phyloP scores from a whole-genome alignment of 2,113 vertebrate genomes.

The Mesitornis unicolor region DNA sequence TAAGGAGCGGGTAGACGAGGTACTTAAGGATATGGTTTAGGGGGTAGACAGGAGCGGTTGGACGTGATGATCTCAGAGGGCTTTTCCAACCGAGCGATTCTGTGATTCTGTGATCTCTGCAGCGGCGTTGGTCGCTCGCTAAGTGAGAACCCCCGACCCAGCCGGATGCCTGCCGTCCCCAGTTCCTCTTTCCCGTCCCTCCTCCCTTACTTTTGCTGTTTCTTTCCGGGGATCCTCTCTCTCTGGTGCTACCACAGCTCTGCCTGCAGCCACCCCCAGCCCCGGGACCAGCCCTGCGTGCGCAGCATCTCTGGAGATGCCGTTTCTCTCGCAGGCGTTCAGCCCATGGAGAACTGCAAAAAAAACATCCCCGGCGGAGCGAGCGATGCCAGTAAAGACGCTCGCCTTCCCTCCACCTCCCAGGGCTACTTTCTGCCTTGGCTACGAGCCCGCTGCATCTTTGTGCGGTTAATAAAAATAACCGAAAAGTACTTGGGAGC shows the following conservation, averaged over 20 bases:
- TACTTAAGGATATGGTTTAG: too few relatives aligned
- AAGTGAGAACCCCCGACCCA: not conserved
- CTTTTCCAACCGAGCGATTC: too few relatives aligned
- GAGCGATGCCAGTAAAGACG: not conserved
- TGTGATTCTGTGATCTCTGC: too few relatives aligned
- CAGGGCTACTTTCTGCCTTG: conserved; percentile 25
- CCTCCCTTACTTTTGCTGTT: not conserved
- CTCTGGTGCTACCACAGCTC: rapidly evolving
- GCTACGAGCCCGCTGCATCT: conserved; percentile 31
- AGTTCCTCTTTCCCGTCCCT: not conserved
- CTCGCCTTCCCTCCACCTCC: not conserved
- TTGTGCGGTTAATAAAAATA: conserved; percentile 54
- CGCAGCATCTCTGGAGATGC: not conserved
- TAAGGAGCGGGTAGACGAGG: too few relatives aligned
- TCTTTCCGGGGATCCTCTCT: not conserved
- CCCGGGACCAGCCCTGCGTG: not conserved
- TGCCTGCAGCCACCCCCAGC: not conserved
- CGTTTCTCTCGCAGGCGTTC: not conserved
- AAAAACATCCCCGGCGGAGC: not conserved
- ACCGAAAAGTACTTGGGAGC: conserved; percentile 44
- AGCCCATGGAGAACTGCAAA: not conserved
- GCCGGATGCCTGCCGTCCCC: not conserved
- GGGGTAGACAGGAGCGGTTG: too few relatives aligned
- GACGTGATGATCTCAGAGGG: too few relatives aligned
- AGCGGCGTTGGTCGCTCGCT: rapidly evolving